Percentiles rank a stretch among this genome's conserved stretches.
Evolutionary conservation across 2,113 vertebrate genomes (phyloP).

Genomic region (Trinectes maculatus): DNA sequence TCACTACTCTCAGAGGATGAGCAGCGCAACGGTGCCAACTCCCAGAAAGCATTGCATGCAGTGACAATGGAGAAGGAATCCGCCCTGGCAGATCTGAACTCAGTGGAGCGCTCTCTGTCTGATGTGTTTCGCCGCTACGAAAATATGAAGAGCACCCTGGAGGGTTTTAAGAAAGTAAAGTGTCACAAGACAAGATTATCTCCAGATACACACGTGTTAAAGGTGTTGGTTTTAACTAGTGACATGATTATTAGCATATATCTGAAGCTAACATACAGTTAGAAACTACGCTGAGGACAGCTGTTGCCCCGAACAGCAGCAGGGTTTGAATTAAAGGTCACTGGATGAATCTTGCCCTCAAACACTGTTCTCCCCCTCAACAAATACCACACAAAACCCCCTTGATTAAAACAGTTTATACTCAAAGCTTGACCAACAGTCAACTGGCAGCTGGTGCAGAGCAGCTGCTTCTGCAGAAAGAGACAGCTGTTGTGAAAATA

Average conservation of each 20-base stretch:
- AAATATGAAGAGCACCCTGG: slow-evolving; percentile 92
- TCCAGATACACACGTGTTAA: not conserved
- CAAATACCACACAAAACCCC: not conserved
- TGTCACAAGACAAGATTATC: not conserved
- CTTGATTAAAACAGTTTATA: not conserved
- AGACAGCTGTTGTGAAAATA: not conserved
- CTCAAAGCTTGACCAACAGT: not conserved
- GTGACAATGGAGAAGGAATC: slow-evolving; percentile 91
- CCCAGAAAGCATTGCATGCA: slow-evolving; percentile 91
- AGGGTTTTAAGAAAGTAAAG: slow-evolving; percentile 95
- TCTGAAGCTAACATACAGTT: slow-evolving; percentile 11
- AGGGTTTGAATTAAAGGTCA: slow-evolving; percentile 16
- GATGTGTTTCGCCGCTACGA: slow-evolving; percentile 96
- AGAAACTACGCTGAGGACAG: slow-evolving; percentile 4
- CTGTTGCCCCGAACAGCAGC: slow-evolving; percentile 3
- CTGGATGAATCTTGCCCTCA: not conserved
- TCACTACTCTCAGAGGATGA: slow-evolving; percentile 86
- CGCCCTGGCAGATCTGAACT: slow-evolving; percentile 93
- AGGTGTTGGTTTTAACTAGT: not conserved
- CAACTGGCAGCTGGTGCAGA: not conserved
- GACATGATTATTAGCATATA: slow-evolving; percentile 5
- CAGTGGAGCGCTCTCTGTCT: slow-evolving; percentile 94
- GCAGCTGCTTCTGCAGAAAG: slow-evolving; percentile 1
- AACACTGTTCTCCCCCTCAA: not conserved
- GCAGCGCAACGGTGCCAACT: slow-evolving; percentile 86